Base-by-base conservation (phyloP, 2,113 vertebrate genomes). In the Alouatta palliata region DNA sequence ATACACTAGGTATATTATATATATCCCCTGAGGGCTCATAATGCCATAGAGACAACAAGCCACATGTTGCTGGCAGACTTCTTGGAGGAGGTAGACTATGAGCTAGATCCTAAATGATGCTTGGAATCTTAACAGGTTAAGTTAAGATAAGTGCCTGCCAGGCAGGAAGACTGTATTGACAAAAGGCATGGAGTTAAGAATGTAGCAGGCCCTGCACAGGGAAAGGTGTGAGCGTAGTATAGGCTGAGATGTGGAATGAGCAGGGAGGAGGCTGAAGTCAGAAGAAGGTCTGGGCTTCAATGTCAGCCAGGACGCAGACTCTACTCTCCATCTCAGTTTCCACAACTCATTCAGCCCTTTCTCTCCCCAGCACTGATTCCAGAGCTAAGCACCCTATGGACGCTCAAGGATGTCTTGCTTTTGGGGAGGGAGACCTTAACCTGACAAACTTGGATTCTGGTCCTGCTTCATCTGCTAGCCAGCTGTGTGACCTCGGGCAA, bases 51-150 rank as follows among this genome's bases (percentile, higher is more conserved):
- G 30, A 87, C 61, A 84, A 37, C 8, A 83, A 90, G 32, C 12
- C 35, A 73, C 32, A 27, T 27, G 1, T 14, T 90, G 8, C 8
- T 75, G n/a, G 13, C 23, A 87, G 45, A 21, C 80, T 83, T 92
- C 64, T 92, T 92, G n/a, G 32, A 92, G 68, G 10, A 80, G 37
- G 19, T 56, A n/a, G 49, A 21, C 35, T 93, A 84, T 37, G 7
- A 96, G 27, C 40, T 91, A 85, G 7, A 86, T 83, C 73, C 84
- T 83, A 92, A 95, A 85, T 68, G 30, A 66, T 35, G 35, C 64
- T 66, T 32, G 9, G 71, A 35, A 68, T 89, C 70, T 96, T 95
- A 64, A 80, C 30, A 90, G 37, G 35, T 49, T 9, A 91, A 93
- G 23, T 83, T 73, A 27, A 83, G 47, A 81, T 43, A 93, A 20